Evolutionary conservation across 1,140 invertebrate genomes (phyloP), one percentile per base, ranked within the genome.

Genomic region (Rhagoletis pomonella): DNA sequence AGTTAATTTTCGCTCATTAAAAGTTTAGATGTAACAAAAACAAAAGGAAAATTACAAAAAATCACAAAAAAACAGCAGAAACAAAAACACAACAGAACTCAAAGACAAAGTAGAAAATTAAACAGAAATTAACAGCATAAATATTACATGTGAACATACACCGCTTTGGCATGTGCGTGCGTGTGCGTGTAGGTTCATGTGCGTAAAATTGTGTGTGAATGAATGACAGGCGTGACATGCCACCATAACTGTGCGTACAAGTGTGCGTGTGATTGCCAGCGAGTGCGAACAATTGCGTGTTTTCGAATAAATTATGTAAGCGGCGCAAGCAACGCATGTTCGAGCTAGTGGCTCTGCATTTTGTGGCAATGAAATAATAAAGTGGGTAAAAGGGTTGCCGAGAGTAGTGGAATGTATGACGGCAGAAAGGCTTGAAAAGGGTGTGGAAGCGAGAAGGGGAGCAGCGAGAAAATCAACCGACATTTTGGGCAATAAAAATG

Each of bases 71-170:
- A 65, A 65, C 17, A 65, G 5, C 19, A 17, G 44, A 73, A 73
- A 12, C 67, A 73, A 47, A 62, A 14, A n/a, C 60, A 62, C 12
- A 69, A 69, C 67, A 47, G 39, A 73, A 73, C 29, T 42, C 39
- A 73, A 73, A 47, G 39, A 44, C 64, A 69, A 69, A 69, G 67
- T 69, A 73, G 67, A 73, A 73, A 73, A 73, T 73, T 73, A 73
- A 73, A 73, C 67, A 73, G 67, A 73, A 73, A 73, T 85, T 85
- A 85, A 85, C 59, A 62, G 42, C 81, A 62, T 62, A 85, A 85
- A 58, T 58, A 59, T 58, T 59, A 58, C 81, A 44, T 85, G 47
- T 59, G 19, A 62, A 85, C 39, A 62, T 85, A n/a, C 42, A 77
- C 4, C 3, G 10, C 4, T 84, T 47, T 55, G 77, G 44, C 29